Evolutionary conservation across 2,888 invertebrate species (phyloP).

Genomic region (Sesia apiformis): DNA sequence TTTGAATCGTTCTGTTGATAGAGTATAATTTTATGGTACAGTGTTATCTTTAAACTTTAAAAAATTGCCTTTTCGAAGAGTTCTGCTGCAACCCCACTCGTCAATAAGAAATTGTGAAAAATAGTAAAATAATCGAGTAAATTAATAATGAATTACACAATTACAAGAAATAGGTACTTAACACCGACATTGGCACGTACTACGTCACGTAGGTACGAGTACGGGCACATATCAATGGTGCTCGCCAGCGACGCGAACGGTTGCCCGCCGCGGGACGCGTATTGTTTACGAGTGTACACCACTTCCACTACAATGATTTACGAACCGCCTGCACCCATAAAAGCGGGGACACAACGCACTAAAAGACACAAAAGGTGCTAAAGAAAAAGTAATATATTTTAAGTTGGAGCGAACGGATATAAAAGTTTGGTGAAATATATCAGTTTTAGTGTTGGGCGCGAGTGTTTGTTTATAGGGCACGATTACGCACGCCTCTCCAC

Average conservation of each 20-base stretch:
- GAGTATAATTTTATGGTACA: no score
- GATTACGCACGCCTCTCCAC: slow-evolving; percentile 64
- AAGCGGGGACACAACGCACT: slow-evolving; percentile 66
- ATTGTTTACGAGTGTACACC: slow-evolving; percentile 64
- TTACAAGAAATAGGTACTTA: neutral
- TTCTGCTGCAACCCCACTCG: no score
- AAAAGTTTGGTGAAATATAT: slow-evolving; percentile 72
- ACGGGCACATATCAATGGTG: neutral
- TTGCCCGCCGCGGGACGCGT: slow-evolving; percentile 41
- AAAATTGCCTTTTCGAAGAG: no score
- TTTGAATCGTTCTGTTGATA: no score
- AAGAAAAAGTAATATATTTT: slow-evolving; percentile 72
- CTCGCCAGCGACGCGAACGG: slow-evolving; percentile 6
- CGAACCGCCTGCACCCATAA: slow-evolving; percentile 66
- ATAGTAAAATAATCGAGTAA: no score
- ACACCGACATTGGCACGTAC: neutral
- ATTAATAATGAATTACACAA: no score
- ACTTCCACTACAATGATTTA: slow-evolving; percentile 73
- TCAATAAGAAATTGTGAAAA: no score
- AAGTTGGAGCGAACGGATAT: slow-evolving; percentile 66
- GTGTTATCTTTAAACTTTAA: no score
- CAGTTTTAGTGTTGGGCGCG: slow-evolving; percentile 62
- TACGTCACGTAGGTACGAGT: neutral
- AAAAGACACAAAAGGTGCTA: slow-evolving; percentile 74
- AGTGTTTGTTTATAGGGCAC: slow-evolving; percentile 64